A percentile compares a stretch with the other conserved stretches of the same genome.
These are phyloP conservation scores for Triplophysa bombifrons DNA, from an alignment of 2,797 vertebrate genomes.

Conservation along the genomic window DNA sequence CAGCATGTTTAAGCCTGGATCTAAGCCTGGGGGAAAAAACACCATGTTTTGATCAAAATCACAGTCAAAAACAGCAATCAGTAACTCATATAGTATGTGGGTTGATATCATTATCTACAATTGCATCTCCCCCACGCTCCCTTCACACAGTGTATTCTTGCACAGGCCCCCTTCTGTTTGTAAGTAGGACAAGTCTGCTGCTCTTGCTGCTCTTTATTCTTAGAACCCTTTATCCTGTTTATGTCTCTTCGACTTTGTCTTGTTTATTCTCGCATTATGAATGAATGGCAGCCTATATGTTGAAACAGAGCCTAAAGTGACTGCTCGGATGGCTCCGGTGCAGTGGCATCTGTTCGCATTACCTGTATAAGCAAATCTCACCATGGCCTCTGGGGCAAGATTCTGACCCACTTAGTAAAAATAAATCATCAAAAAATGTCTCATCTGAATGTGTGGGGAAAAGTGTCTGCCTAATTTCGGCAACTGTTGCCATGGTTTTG, in stretches of 20 bases:
- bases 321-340: constrained; percentile 4
- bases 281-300: not conserved
- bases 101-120: constrained; percentile 35
- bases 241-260: constrained; percentile 8
- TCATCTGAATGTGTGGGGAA: constrained; percentile 46
- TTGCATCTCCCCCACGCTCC: constrained; percentile 13
- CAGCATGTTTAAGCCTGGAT: not conserved
- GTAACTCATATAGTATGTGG: not conserved
- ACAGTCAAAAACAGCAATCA: constrained; percentile 14
- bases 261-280: constrained; percentile 19
- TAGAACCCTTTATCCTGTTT: constrained; percentile 7
- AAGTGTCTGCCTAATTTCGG: constrained; percentile 46
- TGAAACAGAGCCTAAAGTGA: not conserved
- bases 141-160: constrained; percentile 8
- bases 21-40: constrained; percentile 6
- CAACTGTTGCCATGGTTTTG: constrained; percentile 44
- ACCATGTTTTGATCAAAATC: constrained; percentile 17
- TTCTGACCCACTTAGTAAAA: constrained; percentile 65
- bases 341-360: constrained; percentile 9
- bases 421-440: constrained; percentile 44
- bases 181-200: constrained; percentile 37
- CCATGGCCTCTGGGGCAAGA: constrained; percentile 49
- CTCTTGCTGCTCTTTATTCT: constrained; percentile 8
- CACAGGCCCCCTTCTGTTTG: not conserved
- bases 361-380: constrained; percentile 51